These are phyloP conservation scores for Cnemophilus loriae DNA, from an alignment of 2,113 vertebrate species.

Conservation along the genomic window DNA sequence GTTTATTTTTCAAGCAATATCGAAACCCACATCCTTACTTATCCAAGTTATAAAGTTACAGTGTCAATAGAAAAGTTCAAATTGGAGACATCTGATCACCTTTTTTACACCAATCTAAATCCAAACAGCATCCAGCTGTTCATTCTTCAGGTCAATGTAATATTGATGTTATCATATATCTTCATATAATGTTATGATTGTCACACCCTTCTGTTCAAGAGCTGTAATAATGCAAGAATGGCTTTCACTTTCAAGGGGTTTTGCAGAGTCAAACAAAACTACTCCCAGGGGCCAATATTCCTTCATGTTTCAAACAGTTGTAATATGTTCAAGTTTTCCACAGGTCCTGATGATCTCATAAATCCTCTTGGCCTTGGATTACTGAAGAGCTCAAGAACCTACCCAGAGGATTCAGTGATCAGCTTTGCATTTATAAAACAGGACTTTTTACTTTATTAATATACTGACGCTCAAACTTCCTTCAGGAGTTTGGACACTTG, in stretches of 20 bases:
- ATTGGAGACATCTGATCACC: not conserved
- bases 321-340: not conserved
- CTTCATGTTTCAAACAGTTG: not conserved
- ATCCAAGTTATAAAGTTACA: not conserved
- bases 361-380: not conserved
- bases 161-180: not conserved
- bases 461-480: not conserved
- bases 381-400: not conserved
- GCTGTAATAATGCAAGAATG: not conserved
- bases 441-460: not conserved
- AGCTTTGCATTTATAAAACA: not conserved
- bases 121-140: not conserved
- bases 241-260: not conserved
- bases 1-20: not conserved
- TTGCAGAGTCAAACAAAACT: not conserved
- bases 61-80: not conserved
- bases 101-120: not conserved
- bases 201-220: not conserved
- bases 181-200: not conserved
- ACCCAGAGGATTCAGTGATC: not conserved
- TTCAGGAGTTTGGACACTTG: not conserved
- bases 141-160: not conserved
- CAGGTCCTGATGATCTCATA: not conserved
- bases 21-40: not conserved
- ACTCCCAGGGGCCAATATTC: not conserved